A percentile compares a stretch with the other conserved stretches of the same genome.
phyloP scores from a whole-genome alignment of 2,113 vertebrate genomes.

The Xenotilapia caudafasciata region DNA sequence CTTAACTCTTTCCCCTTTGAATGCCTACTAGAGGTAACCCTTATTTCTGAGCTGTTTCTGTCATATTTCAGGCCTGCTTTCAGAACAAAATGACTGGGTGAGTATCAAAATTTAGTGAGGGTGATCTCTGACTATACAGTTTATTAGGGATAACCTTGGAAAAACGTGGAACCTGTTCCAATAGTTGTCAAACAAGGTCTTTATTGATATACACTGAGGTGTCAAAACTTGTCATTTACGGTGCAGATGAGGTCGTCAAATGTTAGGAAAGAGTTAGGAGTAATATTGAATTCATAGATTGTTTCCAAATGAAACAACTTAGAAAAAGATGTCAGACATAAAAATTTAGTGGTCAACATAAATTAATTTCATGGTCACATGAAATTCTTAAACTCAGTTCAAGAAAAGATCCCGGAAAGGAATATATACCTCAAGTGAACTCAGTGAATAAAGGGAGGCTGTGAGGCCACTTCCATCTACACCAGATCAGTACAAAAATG shows the following conservation, averaged over 20 bases:
- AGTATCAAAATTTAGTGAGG: not conserved
- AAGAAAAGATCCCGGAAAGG: not conserved
- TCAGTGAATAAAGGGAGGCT: not conserved
- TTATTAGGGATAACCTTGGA: not conserved
- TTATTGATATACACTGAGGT: not conserved
- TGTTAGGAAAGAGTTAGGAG: not conserved
- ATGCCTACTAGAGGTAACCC: not conserved
- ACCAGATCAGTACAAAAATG: not conserved
- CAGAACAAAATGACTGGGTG: not conserved
- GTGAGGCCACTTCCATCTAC: not conserved
- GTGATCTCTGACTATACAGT: not conserved
- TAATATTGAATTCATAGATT: not conserved
- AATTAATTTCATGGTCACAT: not conserved
- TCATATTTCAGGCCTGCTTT: not conserved
- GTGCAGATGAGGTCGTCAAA: not conserved
- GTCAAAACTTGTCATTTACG: not conserved
- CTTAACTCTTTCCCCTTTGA: not conserved
- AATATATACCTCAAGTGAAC: not conserved
- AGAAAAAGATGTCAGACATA: not conserved
- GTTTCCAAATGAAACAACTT: not conserved
- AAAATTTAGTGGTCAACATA: not conserved
- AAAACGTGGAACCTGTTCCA: not conserved
- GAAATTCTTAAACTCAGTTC: not conserved
- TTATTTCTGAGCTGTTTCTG: not conserved
- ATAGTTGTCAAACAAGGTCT: not conserved